phyloP scores from a whole-genome alignment of 2,888 invertebrate genomes.

The Sphecodes monilicornis region DNA sequence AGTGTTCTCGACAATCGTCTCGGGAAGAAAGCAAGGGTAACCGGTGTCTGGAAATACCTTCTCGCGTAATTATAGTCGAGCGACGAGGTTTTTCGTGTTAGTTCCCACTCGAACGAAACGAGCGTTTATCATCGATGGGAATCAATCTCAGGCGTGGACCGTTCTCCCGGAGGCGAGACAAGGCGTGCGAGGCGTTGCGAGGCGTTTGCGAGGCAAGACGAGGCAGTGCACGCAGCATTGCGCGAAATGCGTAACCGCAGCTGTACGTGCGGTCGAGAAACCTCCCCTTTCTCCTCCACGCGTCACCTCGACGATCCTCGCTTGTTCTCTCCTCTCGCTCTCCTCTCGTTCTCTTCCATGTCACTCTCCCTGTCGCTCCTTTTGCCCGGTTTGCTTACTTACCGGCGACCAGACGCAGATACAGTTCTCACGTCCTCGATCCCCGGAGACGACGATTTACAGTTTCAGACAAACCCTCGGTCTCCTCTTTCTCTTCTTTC shows the following conservation, averaged over 20 bases:
- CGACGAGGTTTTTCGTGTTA: constrained; percentile 2
- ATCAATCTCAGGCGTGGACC: constrained; percentile 35
- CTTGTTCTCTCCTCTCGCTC: neutral
- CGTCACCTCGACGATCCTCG: neutral
- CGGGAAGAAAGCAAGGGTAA: constrained; percentile 11
- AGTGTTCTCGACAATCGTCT: neutral
- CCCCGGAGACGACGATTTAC: constrained; percentile 70
- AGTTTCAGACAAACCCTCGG: constrained; percentile 69
- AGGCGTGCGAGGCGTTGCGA: neutral
- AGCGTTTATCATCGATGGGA: constrained; percentile 31
- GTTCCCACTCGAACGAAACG: neutral
- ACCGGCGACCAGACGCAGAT: constrained; percentile 71
- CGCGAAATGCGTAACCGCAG: constrained; percentile 83
- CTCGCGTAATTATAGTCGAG: neutral
- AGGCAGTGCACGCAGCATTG: constrained; percentile 68
- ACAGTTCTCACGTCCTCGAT: constrained; percentile 79
- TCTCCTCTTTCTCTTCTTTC: neutral
- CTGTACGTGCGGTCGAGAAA: constrained; percentile 79
- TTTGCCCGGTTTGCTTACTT: constrained; percentile 68
- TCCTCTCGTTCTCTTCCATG: constrained; percentile 5
- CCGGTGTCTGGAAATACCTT: constrained; percentile 3
- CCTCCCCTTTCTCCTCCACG: constrained; percentile 37
- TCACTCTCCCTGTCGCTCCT: constrained; percentile 47
- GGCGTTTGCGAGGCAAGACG: neutral
- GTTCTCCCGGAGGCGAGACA: neutral